Evolutionary conservation across 2,113 vertebrate species (phyloP), one percentile per base, ranked within the genome.

Genomic region (Gasterosteus aculeatus): DNA sequence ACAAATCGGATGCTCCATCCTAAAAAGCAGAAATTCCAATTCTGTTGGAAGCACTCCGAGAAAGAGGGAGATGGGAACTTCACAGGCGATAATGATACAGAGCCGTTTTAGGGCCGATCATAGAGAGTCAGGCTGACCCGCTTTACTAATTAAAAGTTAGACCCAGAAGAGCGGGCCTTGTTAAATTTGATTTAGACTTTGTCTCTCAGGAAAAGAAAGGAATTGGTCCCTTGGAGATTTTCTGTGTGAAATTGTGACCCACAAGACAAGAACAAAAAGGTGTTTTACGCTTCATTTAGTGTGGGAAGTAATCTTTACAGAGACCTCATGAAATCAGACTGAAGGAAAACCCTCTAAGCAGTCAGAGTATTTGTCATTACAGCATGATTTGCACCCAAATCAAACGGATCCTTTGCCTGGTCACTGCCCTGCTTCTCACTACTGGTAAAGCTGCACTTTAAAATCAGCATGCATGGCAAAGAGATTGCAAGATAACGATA

Each of bases 71-170:
- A 44, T 44, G 16, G 19, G 41, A 71, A 49, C 60, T 73, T 83
- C 78, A 79, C 69, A 75, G 33, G 14, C 67, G 74, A 67, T 87
- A 87, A 85, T 81, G 80, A 80, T 62, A 59, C 69, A 66, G 35
- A 29, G 41, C 51, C 58, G 54, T 81, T 76, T 69, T 51, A 83
- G 63, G 70, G 66, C 68, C 63, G 29, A 71, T 85, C 76, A 61
- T 22, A 49, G 62, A 47, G 77, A 82, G 46, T 62, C 7, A 64
- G 70, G 19, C 62, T 78, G 81, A 80, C 75, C 64, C 57, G 41
- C 64, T 75, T 71, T 11, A 11, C 69, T 88, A 83, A 88, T 90
- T 89, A 89, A 85, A 86, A 84, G 63, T 61, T 62, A 31, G 51
- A 42, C 81, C 77, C 38, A 26, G 76, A 81, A 86, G 65, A 88